Base-by-base conservation (phyloP, 2,888 invertebrate genomes). In the Neoaliturus tenellus region DNA sequence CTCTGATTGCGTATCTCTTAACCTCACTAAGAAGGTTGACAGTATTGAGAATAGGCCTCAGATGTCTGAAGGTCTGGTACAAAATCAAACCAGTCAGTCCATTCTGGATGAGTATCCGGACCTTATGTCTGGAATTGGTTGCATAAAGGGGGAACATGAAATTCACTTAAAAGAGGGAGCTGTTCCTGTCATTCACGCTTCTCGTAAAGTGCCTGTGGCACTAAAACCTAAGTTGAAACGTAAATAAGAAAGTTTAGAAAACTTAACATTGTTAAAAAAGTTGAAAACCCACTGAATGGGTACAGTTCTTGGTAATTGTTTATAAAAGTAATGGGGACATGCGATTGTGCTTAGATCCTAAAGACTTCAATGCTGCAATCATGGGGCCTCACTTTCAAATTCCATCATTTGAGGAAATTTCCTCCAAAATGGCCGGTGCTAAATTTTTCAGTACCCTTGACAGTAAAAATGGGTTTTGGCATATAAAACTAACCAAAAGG, bases 231-330 rank as follows among this genome's bases (percentile, higher is more conserved):
- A 75, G 28, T 84, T 88, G 71, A 88, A 86, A 84, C 33, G 75
- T 71, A 86, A 85, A 82, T 83, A 87, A 82, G 83, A 86, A 35
- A 69, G 86, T 67, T 80, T 88, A 81, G 82, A 80, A 86, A 85
- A 71, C 58, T 33, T 14, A 89, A 88, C 73, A 81, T 85, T 4
- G 85, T 85, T 75, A 23, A 35, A 41, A 84, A 83, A 73, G 89
- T 89, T 8, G 84, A 23, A 88, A 87, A 58, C 89, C 89, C 28
- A 88, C 88, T 41, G 48, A 82, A 35, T 90, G 90, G 89, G 87
- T 90, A 84, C 88, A 89, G 86, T 87, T 89, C 10, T 87, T 90
- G 8, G 89, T 89, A 2, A 84, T 89, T 33, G 88, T 88, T 20
- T 87, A 89, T 55, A 89, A 89, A 83, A 86, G 86, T 67, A 86